Base-by-base conservation (phyloP, 2,888 invertebrate species). In the Sisyra terminalis region DNA sequence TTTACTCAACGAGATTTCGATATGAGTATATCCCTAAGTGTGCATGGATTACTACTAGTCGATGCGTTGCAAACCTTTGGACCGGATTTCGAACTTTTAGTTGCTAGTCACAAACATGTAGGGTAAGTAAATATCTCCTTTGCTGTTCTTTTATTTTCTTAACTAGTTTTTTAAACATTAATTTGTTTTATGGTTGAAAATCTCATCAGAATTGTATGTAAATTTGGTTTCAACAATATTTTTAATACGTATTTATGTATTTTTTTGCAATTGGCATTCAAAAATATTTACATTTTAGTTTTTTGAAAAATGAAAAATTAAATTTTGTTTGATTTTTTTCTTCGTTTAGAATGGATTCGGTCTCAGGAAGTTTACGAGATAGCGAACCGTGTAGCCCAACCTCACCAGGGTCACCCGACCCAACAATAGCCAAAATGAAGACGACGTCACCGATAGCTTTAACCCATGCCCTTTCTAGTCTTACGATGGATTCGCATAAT, bases 11-110 rank as follows among this genome's bases (percentile, higher is more conserved):
- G 86, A 31, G 75, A 80, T 0, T 70, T 70, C 13, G 86, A 89
- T 58, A 71, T 79, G 3, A 77, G 78, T 50, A 67, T 90, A 32
- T 77, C 83, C 2, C 73, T 94, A 46, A 87, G 88, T 9, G 90
- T 96, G 39, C 93, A 93, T 63, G 89, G 92, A 53, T 69, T 96
- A 50, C 69, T 96, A 44, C 65, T 96, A 43, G 94, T 90, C 3
- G 96, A 96, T 66, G 94, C 94, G 39, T 69, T 94, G 58, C 94
- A 96, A 65, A 89, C 89, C 11, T 90, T 87, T 61, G 94, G 96
- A 0, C 83, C 84, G 0, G 94, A 96, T 68, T 96, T 92, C 66
- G 94, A 94, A 60, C 67, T 96, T 40, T 70, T 96, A 7, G 78
- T 93, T 11, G 94, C 94, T 18, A 93, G 92, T 58, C 94, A 96